A percentile compares a stretch with the other conserved stretches of the same genome.
Conservation (phyloP, 2,797 vertebrate species). For the Parauchenoglanis ngamensis region DNA sequence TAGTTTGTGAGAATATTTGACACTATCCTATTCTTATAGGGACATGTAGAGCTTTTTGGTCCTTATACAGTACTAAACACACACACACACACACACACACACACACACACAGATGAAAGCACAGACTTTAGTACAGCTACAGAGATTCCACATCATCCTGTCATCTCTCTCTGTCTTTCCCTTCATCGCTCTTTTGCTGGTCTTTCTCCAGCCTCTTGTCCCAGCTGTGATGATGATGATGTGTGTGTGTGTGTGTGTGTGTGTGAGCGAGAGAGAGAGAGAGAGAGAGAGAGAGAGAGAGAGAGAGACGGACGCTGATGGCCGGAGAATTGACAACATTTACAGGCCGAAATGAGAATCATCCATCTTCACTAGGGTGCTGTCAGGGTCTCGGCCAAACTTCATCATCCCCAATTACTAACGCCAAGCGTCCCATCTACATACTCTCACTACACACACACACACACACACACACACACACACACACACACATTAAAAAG, state of each 20-base stretch:
- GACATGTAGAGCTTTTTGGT: background rate
- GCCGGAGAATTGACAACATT: slow-evolving; percentile 99
- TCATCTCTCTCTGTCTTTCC: slow-evolving; percentile 29
- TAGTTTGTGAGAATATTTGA: no score
- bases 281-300: background rate
- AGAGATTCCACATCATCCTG: background rate
- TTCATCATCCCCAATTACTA: slow-evolving; percentile 99
- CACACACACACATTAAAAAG: slow-evolving; percentile 31
- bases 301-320: slow-evolving; percentile 89
- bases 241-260: slow-evolving; percentile 30
- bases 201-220: slow-evolving; percentile 51
- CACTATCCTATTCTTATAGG: background rate
- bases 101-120: background rate
- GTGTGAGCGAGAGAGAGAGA: background rate
- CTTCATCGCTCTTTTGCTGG: slow-evolving; percentile 12
- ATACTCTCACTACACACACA: slow-evolving; percentile 66
- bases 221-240: slow-evolving; percentile 87
- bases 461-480: slow-evolving; percentile 77
- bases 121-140: background rate
- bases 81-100: background rate
- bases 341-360: slow-evolving; percentile 99
- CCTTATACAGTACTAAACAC: background rate
- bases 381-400: slow-evolving; percentile 99
- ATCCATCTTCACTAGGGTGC: slow-evolving; percentile 99
- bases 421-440: slow-evolving; percentile 92